Evolutionary conservation across 1,140 invertebrate species (phyloP).

Genomic region (Drosophila burlai): DNA sequence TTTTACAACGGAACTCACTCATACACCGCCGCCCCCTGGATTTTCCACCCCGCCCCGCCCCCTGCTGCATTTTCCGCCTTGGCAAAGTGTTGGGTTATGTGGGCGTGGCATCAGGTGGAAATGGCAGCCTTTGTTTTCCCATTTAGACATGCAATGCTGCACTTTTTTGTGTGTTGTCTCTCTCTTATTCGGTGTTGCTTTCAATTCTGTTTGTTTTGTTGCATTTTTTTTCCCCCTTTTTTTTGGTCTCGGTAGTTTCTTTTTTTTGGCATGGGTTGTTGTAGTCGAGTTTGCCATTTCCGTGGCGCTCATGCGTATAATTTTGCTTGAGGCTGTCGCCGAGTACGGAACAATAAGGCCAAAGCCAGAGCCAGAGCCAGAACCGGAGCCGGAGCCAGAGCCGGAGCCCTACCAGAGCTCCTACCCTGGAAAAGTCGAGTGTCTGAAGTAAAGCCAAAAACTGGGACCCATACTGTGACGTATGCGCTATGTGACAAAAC

Average conservation of each 20-base stretch:
- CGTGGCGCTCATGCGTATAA: slow-evolving; percentile 82
- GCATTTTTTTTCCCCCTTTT: slow-evolving; percentile 5
- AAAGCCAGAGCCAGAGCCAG: slow-evolving; percentile 6
- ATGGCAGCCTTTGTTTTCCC: slow-evolving; percentile 52
- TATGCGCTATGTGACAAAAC: slow-evolving; percentile 68
- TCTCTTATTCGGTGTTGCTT: slow-evolving; percentile 74
- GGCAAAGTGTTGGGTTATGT: slow-evolving; percentile 27
- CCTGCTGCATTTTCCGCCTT: slow-evolving; percentile 3
- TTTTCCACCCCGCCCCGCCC: slow-evolving; percentile 2
- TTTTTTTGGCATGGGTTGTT: slow-evolving; percentile 58
- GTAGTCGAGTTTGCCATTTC: slow-evolving; percentile 78
- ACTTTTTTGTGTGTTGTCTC: slow-evolving; percentile 40
- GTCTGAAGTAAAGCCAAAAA: slow-evolving; percentile 49
- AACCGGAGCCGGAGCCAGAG: neutral
- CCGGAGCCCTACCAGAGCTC: neutral
- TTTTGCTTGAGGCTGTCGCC: slow-evolving; percentile 80
- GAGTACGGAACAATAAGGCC: slow-evolving; percentile 71
- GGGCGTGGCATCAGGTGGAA: slow-evolving; percentile 54
- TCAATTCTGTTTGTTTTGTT: slow-evolving; percentile 70
- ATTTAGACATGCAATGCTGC: slow-evolving; percentile 54
- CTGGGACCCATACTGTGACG: slow-evolving; percentile 60
- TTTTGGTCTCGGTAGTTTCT: slow-evolving; percentile 49
- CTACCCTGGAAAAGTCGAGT: slow-evolving; percentile 35
- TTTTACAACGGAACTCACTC: slow-evolving; percentile 50
- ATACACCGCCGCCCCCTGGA: slow-evolving; percentile 18